Conservation (phyloP, 2,797 vertebrate species). For the Liasis olivaceus region DNA sequence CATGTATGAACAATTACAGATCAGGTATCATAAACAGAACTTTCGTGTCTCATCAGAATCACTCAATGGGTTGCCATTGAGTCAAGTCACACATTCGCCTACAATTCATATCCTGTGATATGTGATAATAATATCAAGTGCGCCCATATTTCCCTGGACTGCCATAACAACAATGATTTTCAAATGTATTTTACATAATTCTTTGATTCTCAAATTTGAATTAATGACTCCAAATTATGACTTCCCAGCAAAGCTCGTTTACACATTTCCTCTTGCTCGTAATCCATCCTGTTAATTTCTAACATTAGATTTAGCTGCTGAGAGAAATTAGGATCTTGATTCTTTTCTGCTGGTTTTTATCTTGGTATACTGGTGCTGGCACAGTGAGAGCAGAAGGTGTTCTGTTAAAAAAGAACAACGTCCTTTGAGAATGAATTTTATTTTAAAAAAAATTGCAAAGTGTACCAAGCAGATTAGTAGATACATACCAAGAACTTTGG, state of each 20-base stretch:
- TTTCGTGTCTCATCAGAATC: background rate
- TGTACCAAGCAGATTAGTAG: background rate
- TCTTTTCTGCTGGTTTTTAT: background rate
- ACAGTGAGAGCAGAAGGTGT: background rate
- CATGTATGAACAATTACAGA: background rate
- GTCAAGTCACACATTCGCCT: background rate
- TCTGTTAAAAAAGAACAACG: background rate
- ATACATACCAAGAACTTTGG: background rate
- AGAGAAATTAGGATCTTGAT: background rate
- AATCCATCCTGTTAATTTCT: background rate
- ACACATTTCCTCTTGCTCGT: background rate
- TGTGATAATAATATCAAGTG: background rate
- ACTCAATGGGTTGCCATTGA: background rate
- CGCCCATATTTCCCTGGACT: too few relatives aligned
- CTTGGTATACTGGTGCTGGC: background rate
- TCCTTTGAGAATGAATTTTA: background rate
- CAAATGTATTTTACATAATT: background rate
- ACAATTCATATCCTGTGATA: background rate
- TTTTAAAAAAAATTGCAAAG: background rate
- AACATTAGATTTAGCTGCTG: background rate
- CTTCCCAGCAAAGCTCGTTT: background rate
- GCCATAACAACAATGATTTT: background rate
- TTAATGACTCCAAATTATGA: background rate
- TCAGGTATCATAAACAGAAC: background rate
- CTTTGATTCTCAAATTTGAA: background rate